Evolutionary conservation across 1,140 invertebrate species (phyloP), one percentile per base, ranked within the genome.

Genomic region (Chymomyza costata): DNA sequence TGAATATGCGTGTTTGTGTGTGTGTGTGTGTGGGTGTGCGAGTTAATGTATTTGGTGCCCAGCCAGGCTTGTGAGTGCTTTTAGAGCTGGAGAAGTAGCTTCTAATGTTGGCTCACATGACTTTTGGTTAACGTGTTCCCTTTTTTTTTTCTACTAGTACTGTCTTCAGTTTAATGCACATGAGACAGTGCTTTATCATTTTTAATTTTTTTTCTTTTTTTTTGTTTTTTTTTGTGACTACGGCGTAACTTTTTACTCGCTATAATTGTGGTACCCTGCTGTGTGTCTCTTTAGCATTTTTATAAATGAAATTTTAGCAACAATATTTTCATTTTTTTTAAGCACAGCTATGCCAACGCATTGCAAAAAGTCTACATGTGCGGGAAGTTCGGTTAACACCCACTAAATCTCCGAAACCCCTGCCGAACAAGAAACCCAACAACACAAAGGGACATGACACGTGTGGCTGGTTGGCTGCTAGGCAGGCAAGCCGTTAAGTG

Each of bases 141-240:
- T 7, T 13, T 28, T 17, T 37, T 25, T 38, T 11, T 25, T 18
- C 15, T 19, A n/a, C n/a, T n/a, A n/a, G n/a, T n/a, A n/a, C n/a
- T n/a, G n/a, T n/a, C 13, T 19, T 10, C 21, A 55, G 34, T 38
- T 69, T 49, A 58, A 70, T 78, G 71, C 70, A 70, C 71, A 76
- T 71, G 71, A 78, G 56, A 78, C 70, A 78, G 70, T 78, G 65
- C 56, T 76, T 70, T 62, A 70, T 70, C 65, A 62, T 65, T 16
- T 38, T 25, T 31, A 14, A 40, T 39, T 56, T 32, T 34, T 25
- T n/a, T 15, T 3, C 40, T 21, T 2, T 13, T 31, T 8, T 28
- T 18, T 16, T 11, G 17, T 40, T 11, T 14, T n/a, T 6, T 7
- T 11, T 1, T 13, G 8, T 43, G 16, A 30, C 50, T n/a, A n/a